Conservation (phyloP, 2,888 invertebrate genomes). For the Formica aserva region DNA sequence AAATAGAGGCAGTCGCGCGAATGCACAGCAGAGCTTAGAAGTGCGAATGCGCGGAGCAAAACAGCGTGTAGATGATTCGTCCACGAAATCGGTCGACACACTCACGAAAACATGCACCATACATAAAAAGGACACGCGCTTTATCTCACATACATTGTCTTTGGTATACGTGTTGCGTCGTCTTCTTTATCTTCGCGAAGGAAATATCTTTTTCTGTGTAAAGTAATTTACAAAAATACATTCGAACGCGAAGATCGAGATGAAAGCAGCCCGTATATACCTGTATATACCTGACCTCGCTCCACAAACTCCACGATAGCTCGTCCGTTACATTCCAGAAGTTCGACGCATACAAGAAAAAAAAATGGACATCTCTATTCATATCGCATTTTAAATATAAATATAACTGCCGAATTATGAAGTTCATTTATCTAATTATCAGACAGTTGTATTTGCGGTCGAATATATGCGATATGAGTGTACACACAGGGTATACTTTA, state of each 20-base stretch:
- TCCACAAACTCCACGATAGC: conserved; percentile 23
- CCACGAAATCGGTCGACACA: conserved; percentile 50
- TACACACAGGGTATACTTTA: not conserved
- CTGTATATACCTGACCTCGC: conserved; percentile 23
- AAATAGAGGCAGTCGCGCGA: conserved; percentile 72
- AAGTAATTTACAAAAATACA: not conserved
- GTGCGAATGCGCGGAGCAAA: conserved; percentile 66
- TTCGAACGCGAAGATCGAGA: not conserved
- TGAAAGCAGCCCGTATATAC: conserved; percentile 6
- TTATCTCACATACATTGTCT: conserved; percentile 38
- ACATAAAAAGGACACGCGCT: conserved; percentile 43
- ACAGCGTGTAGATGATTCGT: conserved; percentile 67
- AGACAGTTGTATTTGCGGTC: not conserved
- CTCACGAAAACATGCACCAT: conserved; percentile 48
- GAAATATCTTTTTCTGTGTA: not conserved
- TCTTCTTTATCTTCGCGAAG: not conserved
- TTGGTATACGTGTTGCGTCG: conserved; percentile 11
- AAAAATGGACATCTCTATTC: not conserved
- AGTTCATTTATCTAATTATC: not conserved
- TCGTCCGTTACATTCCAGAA: not conserved
- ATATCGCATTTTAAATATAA: conserved; percentile 30
- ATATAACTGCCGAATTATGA: not conserved
- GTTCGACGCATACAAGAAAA: not conserved
- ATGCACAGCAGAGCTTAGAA: conserved; percentile 71
- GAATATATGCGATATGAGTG: conserved; percentile 24